These are phyloP conservation scores for Pterostichus niger DNA, from an alignment of 2,888 invertebrate genomes.

Conservation along the genomic window DNA sequence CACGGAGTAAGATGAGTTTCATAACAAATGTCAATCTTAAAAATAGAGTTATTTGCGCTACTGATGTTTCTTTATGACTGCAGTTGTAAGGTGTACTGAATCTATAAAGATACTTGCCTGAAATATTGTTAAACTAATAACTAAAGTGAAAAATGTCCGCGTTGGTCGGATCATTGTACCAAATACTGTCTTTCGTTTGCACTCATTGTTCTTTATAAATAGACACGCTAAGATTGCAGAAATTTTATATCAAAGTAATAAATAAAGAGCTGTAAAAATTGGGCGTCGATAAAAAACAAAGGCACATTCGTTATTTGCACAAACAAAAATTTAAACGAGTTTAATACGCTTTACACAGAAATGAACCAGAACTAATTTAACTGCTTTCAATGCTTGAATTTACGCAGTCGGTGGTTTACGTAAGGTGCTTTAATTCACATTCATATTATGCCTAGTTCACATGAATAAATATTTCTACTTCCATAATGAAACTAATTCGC, in stretches of 20 bases:
- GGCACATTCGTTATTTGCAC: slow-evolving; percentile 9
- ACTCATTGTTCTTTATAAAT: slow-evolving; percentile 30
- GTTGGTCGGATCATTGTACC: slow-evolving; percentile 4
- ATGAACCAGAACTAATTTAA: background rate
- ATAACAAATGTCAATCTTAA: too few relatives aligned
- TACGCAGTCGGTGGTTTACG: too few relatives aligned
- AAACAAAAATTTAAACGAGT: slow-evolving; percentile 30
- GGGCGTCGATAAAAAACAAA: slow-evolving; percentile 38
- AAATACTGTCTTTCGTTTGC: slow-evolving; percentile 12
- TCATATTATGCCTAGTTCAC: too few relatives aligned
- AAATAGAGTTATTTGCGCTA: too few relatives aligned
- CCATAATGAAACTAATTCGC: too few relatives aligned
- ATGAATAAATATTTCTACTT: too few relatives aligned
- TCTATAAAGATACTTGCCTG: slow-evolving; percentile 24
- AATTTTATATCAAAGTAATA: slow-evolving; percentile 45
- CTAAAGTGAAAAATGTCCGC: background rate
- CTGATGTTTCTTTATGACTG: too few relatives aligned
- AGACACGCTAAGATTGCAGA: slow-evolving; percentile 25
- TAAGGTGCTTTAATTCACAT: too few relatives aligned
- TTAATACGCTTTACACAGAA: background rate
- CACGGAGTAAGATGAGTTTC: too few relatives aligned
- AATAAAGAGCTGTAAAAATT: slow-evolving; percentile 22
- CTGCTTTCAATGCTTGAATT: too few relatives aligned
- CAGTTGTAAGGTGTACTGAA: background rate
- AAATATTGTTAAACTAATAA: background rate